phyloP scores from a whole-genome alignment of 2,888 invertebrate species.

The Elaeidobius kamerunicus region DNA sequence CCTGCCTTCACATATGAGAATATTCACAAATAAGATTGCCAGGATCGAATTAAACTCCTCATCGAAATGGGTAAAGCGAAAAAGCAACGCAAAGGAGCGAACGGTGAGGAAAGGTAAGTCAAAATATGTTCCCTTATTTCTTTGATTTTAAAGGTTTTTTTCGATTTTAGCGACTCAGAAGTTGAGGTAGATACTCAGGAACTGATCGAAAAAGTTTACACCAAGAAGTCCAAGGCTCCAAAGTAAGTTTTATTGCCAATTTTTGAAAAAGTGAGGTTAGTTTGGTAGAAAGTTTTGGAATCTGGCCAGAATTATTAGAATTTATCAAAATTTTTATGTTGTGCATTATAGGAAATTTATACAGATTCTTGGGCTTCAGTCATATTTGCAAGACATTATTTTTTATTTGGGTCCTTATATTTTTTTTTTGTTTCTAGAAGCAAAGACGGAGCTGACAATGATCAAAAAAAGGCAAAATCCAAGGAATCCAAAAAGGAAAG shows the following conservation, averaged over 20 bases:
- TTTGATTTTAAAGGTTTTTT: slow-evolving; percentile 31
- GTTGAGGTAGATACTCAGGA: slow-evolving; percentile 44
- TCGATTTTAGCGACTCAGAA: slow-evolving; percentile 62
- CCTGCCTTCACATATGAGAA: slow-evolving; percentile 42
- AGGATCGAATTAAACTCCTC: slow-evolving; percentile 34
- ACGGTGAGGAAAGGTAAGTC: slow-evolving; percentile 71
- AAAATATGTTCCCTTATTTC: slow-evolving; percentile 24
- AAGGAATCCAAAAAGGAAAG: slow-evolving; percentile 46
- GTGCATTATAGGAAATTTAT: too few species aligned
- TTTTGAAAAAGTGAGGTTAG: slow-evolving; percentile 36
- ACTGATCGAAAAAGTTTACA: slow-evolving; percentile 40
- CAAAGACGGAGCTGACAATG: slow-evolving; percentile 25
- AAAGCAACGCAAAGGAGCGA: slow-evolving; percentile 75
- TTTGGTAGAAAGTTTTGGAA: slow-evolving; percentile 23
- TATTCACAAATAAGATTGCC: slow-evolving; percentile 37
- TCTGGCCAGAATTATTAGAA: slow-evolving; percentile 5
- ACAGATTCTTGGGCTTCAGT: too few species aligned
- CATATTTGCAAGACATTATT: too few species aligned
- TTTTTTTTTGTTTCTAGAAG: slow-evolving; percentile 19
- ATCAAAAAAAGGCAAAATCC: slow-evolving; percentile 35
- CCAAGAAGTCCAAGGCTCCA: slow-evolving; percentile 42
- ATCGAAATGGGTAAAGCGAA: slow-evolving; percentile 72
- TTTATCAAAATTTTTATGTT: not conserved
- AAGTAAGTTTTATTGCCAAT: slow-evolving; percentile 39
- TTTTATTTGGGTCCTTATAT: too few species aligned